phyloP scores from a whole-genome alignment of 2,797 vertebrate genomes.

The Dromococcyx pavoninus region DNA sequence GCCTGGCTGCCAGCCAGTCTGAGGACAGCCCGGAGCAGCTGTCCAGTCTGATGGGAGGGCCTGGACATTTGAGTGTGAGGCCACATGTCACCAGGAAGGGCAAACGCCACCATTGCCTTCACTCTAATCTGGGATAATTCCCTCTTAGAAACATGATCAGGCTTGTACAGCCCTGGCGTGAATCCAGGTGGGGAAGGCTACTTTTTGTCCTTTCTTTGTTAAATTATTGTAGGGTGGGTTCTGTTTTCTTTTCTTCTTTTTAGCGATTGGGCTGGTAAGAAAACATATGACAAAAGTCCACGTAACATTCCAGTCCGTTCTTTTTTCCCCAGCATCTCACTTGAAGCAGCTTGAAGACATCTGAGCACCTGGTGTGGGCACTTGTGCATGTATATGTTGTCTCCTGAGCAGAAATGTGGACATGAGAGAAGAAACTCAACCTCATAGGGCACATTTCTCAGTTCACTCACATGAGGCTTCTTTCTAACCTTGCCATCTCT shows the following conservation, averaged over 20 bases:
- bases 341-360: background rate
- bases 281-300: background rate
- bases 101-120: conserved; percentile 54
- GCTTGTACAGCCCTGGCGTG: background rate
- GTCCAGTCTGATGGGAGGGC: conserved; percentile 8
- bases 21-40: conserved; percentile 63
- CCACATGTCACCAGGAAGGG: conserved; percentile 47
- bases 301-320: background rate
- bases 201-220: background rate
- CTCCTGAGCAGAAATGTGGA: background rate
- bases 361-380: background rate
- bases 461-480: background rate
- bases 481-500: background rate
- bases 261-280: background rate
- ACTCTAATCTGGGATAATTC: conserved; percentile 57
- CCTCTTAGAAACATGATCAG: conserved; percentile 34
- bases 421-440: background rate
- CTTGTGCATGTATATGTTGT: background rate
- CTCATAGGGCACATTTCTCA: background rate
- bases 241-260: background rate
- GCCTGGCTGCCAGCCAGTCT: conserved; percentile 80
- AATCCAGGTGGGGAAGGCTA: conserved; percentile 2
- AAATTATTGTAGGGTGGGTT: background rate
- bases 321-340: background rate
- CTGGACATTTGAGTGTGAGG: background rate